A percentile compares a stretch with the other conserved stretches of the same genome.
Conservation (phyloP, 2,797 vertebrate species). For the Phoeniculus purpureus region DNA sequence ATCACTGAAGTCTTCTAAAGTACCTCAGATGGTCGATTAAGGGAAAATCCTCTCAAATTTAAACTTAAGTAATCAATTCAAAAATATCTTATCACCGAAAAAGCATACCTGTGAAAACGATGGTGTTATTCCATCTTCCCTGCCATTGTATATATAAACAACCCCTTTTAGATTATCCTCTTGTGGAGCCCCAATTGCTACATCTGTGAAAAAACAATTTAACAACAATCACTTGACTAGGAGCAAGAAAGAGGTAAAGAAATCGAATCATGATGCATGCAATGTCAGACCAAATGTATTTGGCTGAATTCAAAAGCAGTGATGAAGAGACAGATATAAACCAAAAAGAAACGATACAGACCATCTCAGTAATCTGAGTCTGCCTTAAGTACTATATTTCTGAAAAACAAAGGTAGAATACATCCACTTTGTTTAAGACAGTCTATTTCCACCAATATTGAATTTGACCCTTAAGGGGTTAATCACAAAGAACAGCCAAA, state of each 20-base stretch:
- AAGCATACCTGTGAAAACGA: slow-evolving; percentile 88
- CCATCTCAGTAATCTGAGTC: not conserved
- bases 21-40: not conserved
- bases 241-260: not conserved
- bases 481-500: not conserved
- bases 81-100: too few species aligned
- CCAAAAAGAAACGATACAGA: not conserved
- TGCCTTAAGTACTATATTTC: not conserved
- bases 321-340: not conserved
- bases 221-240: not conserved
- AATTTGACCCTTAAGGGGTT: not conserved
- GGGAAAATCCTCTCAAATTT: not conserved
- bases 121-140: slow-evolving; percentile 85
- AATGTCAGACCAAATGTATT: not conserved
- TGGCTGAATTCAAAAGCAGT: not conserved
- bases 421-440: not conserved
- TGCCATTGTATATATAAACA: slow-evolving; percentile 96
- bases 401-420: not conserved
- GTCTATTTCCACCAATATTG: not conserved
- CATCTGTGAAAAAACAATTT: slow-evolving; percentile 79
- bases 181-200: slow-evolving; percentile 94
- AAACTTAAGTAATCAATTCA: too few species aligned
- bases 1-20: not conserved
- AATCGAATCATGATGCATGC: not conserved
- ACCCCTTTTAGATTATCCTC: slow-evolving; percentile 91